Conservation (phyloP, 2,888 invertebrate species). For the Apamea sordens region DNA sequence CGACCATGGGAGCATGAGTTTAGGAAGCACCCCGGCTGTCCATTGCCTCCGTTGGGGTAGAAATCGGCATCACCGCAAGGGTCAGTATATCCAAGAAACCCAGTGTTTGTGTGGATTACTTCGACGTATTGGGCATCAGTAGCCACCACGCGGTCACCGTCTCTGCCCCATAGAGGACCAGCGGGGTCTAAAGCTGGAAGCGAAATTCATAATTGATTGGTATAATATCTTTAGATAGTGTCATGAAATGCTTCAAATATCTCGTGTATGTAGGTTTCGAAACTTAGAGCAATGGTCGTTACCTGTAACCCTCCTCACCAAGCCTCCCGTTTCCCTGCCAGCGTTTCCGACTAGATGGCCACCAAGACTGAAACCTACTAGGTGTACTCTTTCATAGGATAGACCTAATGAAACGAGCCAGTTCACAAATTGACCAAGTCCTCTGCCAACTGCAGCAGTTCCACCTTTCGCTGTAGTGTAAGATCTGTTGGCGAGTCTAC, state of each 20-base stretch:
- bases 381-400: slow-evolving; percentile 76
- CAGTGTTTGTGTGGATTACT: slow-evolving; percentile 83
- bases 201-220: not conserved
- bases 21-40: slow-evolving; percentile 80
- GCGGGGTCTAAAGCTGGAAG: slow-evolving; percentile 84
- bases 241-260: not conserved
- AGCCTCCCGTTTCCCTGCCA: slow-evolving; percentile 75
- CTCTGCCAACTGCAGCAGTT: slow-evolving; percentile 73
- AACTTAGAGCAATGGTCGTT: slow-evolving; percentile 12
- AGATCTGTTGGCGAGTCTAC: slow-evolving; percentile 75
- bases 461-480: slow-evolving; percentile 80
- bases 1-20: slow-evolving; percentile 80
- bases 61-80: slow-evolving; percentile 82
- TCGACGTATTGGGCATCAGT: slow-evolving; percentile 83
- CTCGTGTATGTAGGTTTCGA: not conserved
- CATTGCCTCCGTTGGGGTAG: slow-evolving; percentile 80
- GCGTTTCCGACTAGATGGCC: slow-evolving; percentile 84
- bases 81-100: slow-evolving; percentile 72
- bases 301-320: slow-evolving; percentile 82
- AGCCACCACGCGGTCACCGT: slow-evolving; percentile 70
- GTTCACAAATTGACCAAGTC: slow-evolving; percentile 76
- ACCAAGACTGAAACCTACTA: slow-evolving; percentile 87
- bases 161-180: slow-evolving; percentile 78
- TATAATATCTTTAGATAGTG: too few relatives aligned
- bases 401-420: slow-evolving; percentile 75